Conservation (phyloP, 2,888 invertebrate genomes). For the Neoascia interrupta region DNA sequence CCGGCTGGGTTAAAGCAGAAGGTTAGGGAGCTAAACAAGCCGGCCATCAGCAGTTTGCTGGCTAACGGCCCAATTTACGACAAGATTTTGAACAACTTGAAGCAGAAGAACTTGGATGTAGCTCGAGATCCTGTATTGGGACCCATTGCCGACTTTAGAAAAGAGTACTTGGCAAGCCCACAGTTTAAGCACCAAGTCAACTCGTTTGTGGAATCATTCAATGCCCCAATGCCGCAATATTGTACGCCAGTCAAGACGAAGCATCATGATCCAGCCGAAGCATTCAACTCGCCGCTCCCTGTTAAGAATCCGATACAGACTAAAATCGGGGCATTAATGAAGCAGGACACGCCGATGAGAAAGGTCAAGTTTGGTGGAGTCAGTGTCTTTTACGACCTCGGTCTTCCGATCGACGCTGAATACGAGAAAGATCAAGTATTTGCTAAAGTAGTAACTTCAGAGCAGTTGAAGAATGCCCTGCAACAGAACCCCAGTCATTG, state of each 20-base stretch:
- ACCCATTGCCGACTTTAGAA: slow-evolving; percentile 82
- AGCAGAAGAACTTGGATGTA: slow-evolving; percentile 81
- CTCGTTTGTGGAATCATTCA: slow-evolving; percentile 76
- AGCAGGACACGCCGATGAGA: slow-evolving; percentile 78
- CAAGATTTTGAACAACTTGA: slow-evolving; percentile 81
- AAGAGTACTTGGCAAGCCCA: slow-evolving; percentile 82
- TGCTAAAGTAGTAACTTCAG: slow-evolving; percentile 76
- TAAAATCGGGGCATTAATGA: slow-evolving; percentile 75
- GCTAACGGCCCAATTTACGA: slow-evolving; percentile 83
- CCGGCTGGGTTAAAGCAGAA: slow-evolving; percentile 77
- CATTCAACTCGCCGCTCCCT: slow-evolving; percentile 77
- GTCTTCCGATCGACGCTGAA: slow-evolving; percentile 75
- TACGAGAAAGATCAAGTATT: slow-evolving; percentile 78
- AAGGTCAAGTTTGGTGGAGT: slow-evolving; percentile 77
- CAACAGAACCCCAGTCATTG: slow-evolving; percentile 66
- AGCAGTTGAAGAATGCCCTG: slow-evolving; percentile 74
- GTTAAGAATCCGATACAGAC: slow-evolving; percentile 74
- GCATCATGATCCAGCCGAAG: slow-evolving; percentile 63
- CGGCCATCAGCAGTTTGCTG: slow-evolving; percentile 82
- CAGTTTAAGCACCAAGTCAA: slow-evolving; percentile 82
- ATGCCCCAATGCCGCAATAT: slow-evolving; percentile 49
- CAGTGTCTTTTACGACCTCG: slow-evolving; percentile 75
- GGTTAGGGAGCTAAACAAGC: slow-evolving; percentile 81
- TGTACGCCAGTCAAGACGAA: slow-evolving; percentile 69
- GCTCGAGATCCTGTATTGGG: slow-evolving; percentile 82